Conservation (phyloP, 2,113 vertebrate genomes). For the Apteryx mantelli region DNA sequence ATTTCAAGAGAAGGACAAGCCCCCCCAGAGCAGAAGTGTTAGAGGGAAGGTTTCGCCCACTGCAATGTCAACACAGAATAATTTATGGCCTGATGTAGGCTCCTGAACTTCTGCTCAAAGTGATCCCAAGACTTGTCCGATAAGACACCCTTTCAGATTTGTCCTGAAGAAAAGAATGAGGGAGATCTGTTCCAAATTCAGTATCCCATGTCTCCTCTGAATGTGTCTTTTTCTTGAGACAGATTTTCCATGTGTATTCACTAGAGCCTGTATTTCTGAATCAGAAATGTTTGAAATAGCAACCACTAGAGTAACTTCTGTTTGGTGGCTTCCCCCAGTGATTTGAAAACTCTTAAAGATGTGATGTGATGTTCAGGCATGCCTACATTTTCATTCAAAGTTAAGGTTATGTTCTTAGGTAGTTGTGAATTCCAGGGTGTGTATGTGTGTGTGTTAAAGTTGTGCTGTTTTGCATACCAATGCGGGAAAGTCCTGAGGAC, state of each 20-base stretch:
- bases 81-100: background rate
- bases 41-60: background rate
- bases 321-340: background rate
- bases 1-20: background rate
- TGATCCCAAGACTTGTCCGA: background rate
- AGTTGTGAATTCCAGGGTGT: background rate
- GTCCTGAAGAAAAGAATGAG: background rate
- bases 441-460: background rate
- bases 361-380: background rate
- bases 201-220: background rate
- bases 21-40: background rate
- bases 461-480: background rate
- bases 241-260: background rate
- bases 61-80: rapidly evolving
- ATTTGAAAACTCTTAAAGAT: background rate
- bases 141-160: background rate
- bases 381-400: background rate
- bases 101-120: background rate
- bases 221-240: background rate
- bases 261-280: background rate
- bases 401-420: rapidly evolving
- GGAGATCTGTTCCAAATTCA: background rate
- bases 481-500: background rate
- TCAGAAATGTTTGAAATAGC: background rate
- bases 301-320: background rate